Percentiles rank a stretch among this genome's conserved stretches.
These are phyloP conservation scores for Drosophila tripunctata DNA, from an alignment of 2,888 invertebrate genomes.

Conservation along the genomic window DNA sequence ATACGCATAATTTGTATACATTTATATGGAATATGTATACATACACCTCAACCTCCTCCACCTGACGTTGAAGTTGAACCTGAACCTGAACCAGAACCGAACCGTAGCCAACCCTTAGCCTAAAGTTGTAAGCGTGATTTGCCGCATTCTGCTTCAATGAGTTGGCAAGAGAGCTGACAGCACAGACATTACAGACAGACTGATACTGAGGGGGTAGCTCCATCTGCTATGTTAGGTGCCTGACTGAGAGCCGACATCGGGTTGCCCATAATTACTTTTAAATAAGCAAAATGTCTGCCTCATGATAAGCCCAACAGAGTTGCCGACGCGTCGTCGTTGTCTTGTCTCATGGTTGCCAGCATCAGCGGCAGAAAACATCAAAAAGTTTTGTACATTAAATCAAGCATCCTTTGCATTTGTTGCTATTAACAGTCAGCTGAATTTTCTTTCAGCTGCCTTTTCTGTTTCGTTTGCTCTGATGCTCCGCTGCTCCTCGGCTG, in stretches of 20 bases:
- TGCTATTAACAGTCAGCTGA: constrained; percentile 62
- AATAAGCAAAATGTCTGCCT: constrained; percentile 62
- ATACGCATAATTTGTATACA: constrained; percentile 78
- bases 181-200: constrained; percentile 10
- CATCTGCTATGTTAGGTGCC: constrained; percentile 26
- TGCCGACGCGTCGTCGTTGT: too few species aligned
- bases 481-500: neutral
- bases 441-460: constrained; percentile 44
- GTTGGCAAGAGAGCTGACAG: constrained; percentile 62
- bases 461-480: neutral
- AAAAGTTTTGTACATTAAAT: constrained; percentile 78
- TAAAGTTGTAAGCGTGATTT: constrained; percentile 67
- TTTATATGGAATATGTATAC: constrained; percentile 55
- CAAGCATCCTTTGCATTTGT: constrained; percentile 75
- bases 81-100: neutral
- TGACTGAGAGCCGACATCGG: constrained; percentile 34
- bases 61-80: too few species aligned
- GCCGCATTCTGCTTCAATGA: constrained; percentile 75
- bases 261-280: constrained; percentile 74
- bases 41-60: neutral
- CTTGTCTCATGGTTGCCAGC: constrained; percentile 29
- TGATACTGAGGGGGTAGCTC: neutral
- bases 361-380: constrained; percentile 58
- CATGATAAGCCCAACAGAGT: constrained; percentile 34
- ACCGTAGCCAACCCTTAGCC: constrained; percentile 3